phyloP scores from a whole-genome alignment of 2,113 vertebrate species.

The Chunga burmeisteri region DNA sequence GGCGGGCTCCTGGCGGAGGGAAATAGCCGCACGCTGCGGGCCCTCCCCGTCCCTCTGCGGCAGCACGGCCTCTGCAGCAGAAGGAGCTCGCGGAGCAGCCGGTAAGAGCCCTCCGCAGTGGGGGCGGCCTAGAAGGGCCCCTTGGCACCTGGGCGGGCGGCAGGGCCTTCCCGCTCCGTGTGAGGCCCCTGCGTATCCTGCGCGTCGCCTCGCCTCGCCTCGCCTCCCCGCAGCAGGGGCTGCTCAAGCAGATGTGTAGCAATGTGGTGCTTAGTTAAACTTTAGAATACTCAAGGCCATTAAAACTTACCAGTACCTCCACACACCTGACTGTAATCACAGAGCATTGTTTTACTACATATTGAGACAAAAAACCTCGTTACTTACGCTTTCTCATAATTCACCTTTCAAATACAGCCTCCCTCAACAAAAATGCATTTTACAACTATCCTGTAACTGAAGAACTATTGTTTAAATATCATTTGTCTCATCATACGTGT shows the following conservation, averaged over 20 bases:
- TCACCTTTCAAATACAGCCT: no score
- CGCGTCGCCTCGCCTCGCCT: no score
- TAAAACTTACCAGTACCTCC: rapidly evolving
- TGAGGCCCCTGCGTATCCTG: not conserved
- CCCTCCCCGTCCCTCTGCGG: not conserved
- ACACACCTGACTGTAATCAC: rapidly evolving
- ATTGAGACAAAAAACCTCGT: rapidly evolving
- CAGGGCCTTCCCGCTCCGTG: no score
- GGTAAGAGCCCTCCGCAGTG: not conserved
- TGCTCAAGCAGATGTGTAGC: rapidly evolving
- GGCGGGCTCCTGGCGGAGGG: not conserved
- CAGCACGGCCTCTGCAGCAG: not conserved
- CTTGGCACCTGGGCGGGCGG: not conserved
- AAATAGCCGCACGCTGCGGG: no score
- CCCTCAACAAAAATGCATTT: not conserved
- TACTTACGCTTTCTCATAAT: rapidly evolving
- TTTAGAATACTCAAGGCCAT: no score
- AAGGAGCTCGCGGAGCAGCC: not conserved
- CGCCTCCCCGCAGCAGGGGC: no score
- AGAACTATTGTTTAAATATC: not conserved
- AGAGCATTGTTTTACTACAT: rapidly evolving
- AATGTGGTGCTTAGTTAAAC: rapidly evolving
- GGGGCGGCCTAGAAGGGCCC: no score
- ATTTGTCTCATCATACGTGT: rapidly evolving
- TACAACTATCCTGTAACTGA: not conserved